Base-by-base conservation (phyloP, 2,888 invertebrate genomes). In the Aspidiotus rigidus region DNA sequence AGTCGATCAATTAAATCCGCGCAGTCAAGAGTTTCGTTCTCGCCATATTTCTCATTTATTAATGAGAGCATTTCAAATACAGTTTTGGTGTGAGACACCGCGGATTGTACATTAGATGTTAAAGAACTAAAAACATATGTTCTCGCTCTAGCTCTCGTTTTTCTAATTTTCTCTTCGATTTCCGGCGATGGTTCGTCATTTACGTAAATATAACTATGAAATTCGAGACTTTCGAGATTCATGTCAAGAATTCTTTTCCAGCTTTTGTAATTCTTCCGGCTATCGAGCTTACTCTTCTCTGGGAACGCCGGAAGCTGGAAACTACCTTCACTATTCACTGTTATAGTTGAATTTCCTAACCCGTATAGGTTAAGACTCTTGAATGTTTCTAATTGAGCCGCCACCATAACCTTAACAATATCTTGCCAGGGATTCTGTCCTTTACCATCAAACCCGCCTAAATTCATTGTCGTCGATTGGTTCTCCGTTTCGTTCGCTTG, bases 31-130 rank as follows among this genome's bases (percentile, higher is more conserved):
- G 49, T 49, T 6, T 49, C n/a, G 49, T 49, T 49, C 6, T 49
- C 49, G 3, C 49, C 49, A 6, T 49, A 49, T 49, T n/a, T 49
- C n/a, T 49, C 11, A n/a, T 13, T 49, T 44, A 44, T 44, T 44
- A 44, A 44, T 44, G 49, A 44, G 49, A 44, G 49, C 49, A 44
- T 44, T 44, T 44, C 49, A 44, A 44, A 44, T 44, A 44, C 49
- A 10, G 49, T 44, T 44, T 44, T 44, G 8, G 49, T 44, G 49
- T 44, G 49, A 44, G 49, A 44, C 49, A 44, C 49, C 49, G 49
- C 49, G 9, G 49, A 44, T 44, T 44, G 49, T 44, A 44, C 8
- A 11, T 44, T 44, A 44, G 49, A 10, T 44, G 49, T 44, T 8
- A 44, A 44, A 44, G 49, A 44, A 44, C 11, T 44, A 44, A 10